Base-by-base conservation (phyloP, 2,888 invertebrate species). In the Folsomia candida region DNA sequence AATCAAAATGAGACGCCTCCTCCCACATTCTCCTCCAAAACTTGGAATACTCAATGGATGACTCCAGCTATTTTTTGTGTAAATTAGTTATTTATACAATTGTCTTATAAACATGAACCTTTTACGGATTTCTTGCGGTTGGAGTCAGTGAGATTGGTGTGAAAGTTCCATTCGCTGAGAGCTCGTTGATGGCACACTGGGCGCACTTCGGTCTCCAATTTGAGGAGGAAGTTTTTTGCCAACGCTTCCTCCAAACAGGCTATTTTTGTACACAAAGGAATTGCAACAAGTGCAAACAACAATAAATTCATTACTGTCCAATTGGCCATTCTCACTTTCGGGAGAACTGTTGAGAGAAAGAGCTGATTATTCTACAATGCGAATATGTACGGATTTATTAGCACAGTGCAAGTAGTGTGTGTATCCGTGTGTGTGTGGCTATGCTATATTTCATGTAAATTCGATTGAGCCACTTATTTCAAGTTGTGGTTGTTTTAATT, bases 11-110 rank as follows among this genome's bases (percentile, higher is more conserved):
- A 20, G 80, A 80, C 0, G 82, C 82, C 81, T 89, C 89, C 80
- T 87, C 86, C 89, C 91, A 92, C 0, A 91, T 90, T 0, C 90
- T 85, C 81, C 89, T 86, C 81, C 91, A 90, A 80, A 92, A 91
- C 83, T 90, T 91, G 2, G 72, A 71, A 51, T 73, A 77, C 4
- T 68, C 59, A 2, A 77, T 62, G 2, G 71, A 51, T 27, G 76
- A 69, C 47, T 69, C 71, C 2, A 69, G 68, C 76, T 76, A 27
- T n/a, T n/a, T n/a, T n/a, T n/a, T 9, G 18, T 22, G 51, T n/a
- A n/a, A n/a, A n/a, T n/a, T n/a, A n/a, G n/a, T n/a, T n/a, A n/a
- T n/a, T n/a, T n/a, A n/a, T n/a, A n/a, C n/a, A n/a, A n/a, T n/a
- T n/a, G n/a, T n/a, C n/a, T n/a, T n/a, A n/a, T n/a, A n/a, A n/a